Percentiles rank a stretch among this genome's conserved stretches.
These are phyloP conservation scores for Hirtodrosophila duncani DNA, from an alignment of 2,888 invertebrate genomes.

Conservation along the genomic window DNA sequence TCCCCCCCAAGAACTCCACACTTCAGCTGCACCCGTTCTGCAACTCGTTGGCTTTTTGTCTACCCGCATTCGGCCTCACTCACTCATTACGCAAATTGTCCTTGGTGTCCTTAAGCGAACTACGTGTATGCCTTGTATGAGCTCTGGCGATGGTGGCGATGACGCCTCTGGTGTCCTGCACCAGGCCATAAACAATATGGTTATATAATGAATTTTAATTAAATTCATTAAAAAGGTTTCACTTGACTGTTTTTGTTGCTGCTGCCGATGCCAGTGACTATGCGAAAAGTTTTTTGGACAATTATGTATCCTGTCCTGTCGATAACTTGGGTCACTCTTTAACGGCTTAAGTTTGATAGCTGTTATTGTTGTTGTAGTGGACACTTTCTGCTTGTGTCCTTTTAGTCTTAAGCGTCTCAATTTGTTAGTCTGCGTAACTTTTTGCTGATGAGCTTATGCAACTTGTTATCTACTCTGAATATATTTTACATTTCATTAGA, in stretches of 20 bases:
- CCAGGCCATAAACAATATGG: conserved; percentile 17
- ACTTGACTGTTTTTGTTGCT: not conserved
- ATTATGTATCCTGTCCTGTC: not conserved
- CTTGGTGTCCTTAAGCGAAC: conserved; percentile 42
- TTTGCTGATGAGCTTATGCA: too few species aligned
- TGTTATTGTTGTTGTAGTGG: too few species aligned
- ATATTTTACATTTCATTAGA: too few species aligned
- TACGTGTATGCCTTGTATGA: conserved; percentile 36
- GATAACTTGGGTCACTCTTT: too few species aligned
- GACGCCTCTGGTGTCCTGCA: conserved; percentile 1
- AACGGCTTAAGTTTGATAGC: too few species aligned
- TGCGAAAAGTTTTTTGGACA: not conserved
- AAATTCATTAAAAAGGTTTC: conserved; percentile 45
- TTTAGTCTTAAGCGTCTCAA: too few species aligned
- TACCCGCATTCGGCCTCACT: conserved; percentile 4
- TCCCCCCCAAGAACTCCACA: too few species aligned
- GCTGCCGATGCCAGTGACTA: not conserved
- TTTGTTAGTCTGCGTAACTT: too few species aligned
- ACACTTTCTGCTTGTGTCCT: too few species aligned
- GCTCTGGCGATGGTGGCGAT: too few species aligned
- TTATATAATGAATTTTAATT: conserved; percentile 51
- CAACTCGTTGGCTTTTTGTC: not conserved
- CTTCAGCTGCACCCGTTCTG: conserved; percentile 8
- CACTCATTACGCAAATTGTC: conserved; percentile 61
- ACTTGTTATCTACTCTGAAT: too few species aligned